Percentiles rank a stretch among this genome's conserved stretches.
These are phyloP conservation scores for Chionoecetes opilio DNA, from an alignment of 1,140 invertebrate species.

Conservation along the genomic window DNA sequence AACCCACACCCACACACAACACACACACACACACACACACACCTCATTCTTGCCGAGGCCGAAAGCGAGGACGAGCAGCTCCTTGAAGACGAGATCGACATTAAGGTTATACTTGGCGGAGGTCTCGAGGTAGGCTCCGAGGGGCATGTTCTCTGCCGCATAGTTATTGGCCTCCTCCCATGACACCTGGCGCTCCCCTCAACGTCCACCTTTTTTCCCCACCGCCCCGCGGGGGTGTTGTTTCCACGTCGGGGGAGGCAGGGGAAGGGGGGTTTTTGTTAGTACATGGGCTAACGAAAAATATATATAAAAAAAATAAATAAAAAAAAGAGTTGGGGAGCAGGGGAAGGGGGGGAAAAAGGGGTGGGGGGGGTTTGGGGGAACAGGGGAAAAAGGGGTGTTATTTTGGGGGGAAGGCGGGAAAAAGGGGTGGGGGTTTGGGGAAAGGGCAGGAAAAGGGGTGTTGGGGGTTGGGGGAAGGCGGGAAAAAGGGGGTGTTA, in stretches of 20 bases:
- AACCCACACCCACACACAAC: not conserved
- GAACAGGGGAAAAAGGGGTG: too few species aligned
- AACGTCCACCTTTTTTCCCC: conserved; percentile 78
- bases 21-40: not conserved
- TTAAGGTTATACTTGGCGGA: conserved; percentile 82
- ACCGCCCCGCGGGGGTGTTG: conserved; percentile 65
- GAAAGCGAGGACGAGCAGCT: conserved; percentile 80
- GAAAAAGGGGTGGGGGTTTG: too few species aligned
- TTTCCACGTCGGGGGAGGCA: conserved; percentile 25
- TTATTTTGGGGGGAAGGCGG: too few species aligned
- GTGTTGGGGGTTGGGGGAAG: too few species aligned
- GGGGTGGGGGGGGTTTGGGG: too few species aligned
- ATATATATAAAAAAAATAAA: too few species aligned
- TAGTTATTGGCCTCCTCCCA: conserved; percentile 79
- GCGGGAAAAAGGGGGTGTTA: too few species aligned
- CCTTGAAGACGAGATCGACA: conserved; percentile 81
- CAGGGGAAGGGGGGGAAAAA: too few species aligned
- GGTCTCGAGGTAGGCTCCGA: conserved; percentile 82
- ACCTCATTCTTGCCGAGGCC: conserved; percentile 71
- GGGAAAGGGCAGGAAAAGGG: too few species aligned
- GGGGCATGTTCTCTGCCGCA: conserved; percentile 69
- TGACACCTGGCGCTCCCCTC: conserved; percentile 79
- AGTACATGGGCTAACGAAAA: too few species aligned
- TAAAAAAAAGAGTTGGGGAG: too few species aligned
- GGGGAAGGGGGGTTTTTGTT: not conserved